Evolutionary conservation across 2,797 vertebrate species (phyloP).

Genomic region (Fundulus diaphanus): DNA sequence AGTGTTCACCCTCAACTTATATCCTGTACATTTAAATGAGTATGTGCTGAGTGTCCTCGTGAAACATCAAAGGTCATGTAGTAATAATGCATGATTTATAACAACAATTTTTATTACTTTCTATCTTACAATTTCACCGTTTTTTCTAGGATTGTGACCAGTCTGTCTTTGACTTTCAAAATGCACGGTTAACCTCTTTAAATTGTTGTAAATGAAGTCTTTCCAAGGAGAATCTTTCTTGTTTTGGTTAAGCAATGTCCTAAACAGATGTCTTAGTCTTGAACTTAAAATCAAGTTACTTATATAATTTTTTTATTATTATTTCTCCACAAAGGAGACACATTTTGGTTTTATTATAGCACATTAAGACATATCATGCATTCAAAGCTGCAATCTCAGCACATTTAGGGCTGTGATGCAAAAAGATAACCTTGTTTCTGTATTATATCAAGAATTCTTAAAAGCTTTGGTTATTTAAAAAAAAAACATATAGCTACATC

Average conservation of each 20-base stretch:
- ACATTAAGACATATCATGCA: slow-evolving; percentile 35
- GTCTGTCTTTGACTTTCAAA: background rate
- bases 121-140: background rate
- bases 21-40: background rate
- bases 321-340: slow-evolving; percentile 2
- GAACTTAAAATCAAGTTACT: slow-evolving; percentile 17
- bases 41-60: background rate
- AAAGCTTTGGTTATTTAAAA: background rate
- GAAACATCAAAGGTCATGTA: background rate
- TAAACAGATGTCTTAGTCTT: background rate
- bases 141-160: background rate
- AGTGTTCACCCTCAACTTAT: background rate
- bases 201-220: slow-evolving; percentile 1
- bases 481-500: background rate
- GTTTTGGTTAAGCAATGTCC: slow-evolving; percentile 11
- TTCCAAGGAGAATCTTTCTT: slow-evolving; percentile 2
- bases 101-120: background rate
- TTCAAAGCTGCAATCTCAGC: slow-evolving; percentile 31
- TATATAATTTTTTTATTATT: background rate
- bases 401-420: background rate
- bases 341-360: slow-evolving; percentile 26
- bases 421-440: background rate
- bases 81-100: background rate
- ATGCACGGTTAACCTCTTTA: background rate
- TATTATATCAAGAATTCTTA: background rate